Conservation (phyloP, 2,888 invertebrate species). For the Agrotis ipsilon region DNA sequence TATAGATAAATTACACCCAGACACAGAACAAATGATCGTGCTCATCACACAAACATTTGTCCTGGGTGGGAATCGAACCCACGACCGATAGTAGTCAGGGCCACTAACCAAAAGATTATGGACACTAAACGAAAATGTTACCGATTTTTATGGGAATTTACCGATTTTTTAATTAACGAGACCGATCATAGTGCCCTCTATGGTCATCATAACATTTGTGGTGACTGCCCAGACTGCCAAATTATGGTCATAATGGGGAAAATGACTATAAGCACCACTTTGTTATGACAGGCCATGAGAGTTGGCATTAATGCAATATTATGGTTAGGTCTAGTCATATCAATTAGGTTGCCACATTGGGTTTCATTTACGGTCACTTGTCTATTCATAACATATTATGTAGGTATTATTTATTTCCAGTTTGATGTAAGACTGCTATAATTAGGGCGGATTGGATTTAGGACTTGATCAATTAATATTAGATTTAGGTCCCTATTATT, state of each 20-base stretch:
- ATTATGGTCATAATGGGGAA: constrained; percentile 1
- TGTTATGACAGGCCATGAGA: background rate
- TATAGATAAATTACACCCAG: too few species aligned
- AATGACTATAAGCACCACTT: background rate
- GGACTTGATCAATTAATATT: constrained; percentile 2
- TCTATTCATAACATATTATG: background rate
- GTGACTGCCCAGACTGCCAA: constrained; percentile 12
- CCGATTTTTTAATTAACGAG: too few species aligned
- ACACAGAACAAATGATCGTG: too few species aligned
- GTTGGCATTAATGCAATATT: constrained; percentile 3
- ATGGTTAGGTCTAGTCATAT: constrained; percentile 2
- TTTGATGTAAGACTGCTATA: background rate
- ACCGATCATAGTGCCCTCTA: background rate
- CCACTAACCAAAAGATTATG: too few species aligned
- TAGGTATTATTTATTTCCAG: background rate
- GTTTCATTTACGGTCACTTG: background rate
- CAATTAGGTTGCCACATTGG: constrained; percentile 11
- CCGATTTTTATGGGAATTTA: too few species aligned
- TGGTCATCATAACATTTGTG: background rate
- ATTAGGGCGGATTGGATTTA: background rate
- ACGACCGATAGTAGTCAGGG: too few species aligned
- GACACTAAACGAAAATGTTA: too few species aligned
- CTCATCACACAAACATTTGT: too few species aligned
- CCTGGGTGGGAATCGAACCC: too few species aligned
- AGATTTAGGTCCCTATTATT: background rate